Base-by-base conservation (phyloP, 2,888 invertebrate genomes). In the Agrochola macilenta region DNA sequence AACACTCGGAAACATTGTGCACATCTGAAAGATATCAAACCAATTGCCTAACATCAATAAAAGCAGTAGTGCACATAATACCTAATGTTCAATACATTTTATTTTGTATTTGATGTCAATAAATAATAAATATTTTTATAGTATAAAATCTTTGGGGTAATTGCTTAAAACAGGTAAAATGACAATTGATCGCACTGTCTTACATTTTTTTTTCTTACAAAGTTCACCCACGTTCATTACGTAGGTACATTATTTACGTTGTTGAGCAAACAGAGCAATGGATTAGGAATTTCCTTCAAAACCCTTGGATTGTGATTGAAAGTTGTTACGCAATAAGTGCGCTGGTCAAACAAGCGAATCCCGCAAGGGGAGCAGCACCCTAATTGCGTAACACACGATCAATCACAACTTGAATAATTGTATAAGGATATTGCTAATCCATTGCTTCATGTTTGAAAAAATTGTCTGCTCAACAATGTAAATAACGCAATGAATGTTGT, bases 1-100 rank as follows among this genome's bases (percentile, higher is more conserved):
- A 99, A 99, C 66, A 99, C 98, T 80, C 99, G 98, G 95, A 99
- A 99, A 94, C 99, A 99, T 96, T 99, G 99, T 1, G 99, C 99
- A 95, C 99, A 99, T 43, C 99, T 99, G 90, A 70, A 89, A 89
- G 8, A 52, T n/a, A 58, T 46, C 5, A 35, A 69, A 57, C 69
- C 9, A 69, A 35, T 63, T 35, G 1, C 14, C 5, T 30, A 23
- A 64, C 5, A 57, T 46, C 35, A 26, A 17, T 35, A 64, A 26
- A 61, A 20, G n/a, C n/a, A n/a, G 17, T 20, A 70, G 43, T 70
- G 9, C 26, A 49, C 23, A 58, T 14, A 68, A 57, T 54, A n/a
- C n/a, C n/a, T n/a, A 54, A n/a, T 11, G 2, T 46, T 9, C 23
- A 70, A 46, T 5, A 46, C 3, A 69, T 58, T 69, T 69, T 58